phyloP scores from a whole-genome alignment of 2,888 invertebrate genomes.

The Schrankia costaestrigalis region DNA sequence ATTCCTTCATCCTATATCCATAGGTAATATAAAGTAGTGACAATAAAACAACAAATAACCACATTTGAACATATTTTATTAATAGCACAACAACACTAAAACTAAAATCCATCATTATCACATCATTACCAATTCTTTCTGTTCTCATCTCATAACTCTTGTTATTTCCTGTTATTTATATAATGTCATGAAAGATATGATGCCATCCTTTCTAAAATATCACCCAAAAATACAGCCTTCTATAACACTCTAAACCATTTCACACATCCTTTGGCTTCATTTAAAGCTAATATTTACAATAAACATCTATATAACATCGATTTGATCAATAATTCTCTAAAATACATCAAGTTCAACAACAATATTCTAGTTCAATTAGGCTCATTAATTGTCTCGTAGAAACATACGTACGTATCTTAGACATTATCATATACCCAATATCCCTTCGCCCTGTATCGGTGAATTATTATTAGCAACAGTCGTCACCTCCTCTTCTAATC shows the following conservation, averaged over 20 bases:
- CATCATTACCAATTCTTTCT: constrained; percentile 64
- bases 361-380: constrained; percentile 71
- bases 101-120: constrained; percentile 69
- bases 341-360: constrained; percentile 79
- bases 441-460: constrained; percentile 46
- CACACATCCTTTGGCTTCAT: constrained; percentile 57
- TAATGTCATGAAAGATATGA: constrained; percentile 72
- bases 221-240: constrained; percentile 80
- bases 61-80: constrained; percentile 78
- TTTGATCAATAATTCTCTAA: constrained; percentile 78
- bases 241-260: constrained; percentile 70
- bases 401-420: constrained; percentile 58
- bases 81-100: constrained; percentile 80
- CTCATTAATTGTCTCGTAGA: constrained; percentile 60
- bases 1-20: background rate
- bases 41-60: constrained; percentile 46
- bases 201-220: constrained; percentile 71
- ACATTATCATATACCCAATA: constrained; percentile 37
- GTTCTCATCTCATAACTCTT: constrained; percentile 28
- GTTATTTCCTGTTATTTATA: constrained; percentile 47
- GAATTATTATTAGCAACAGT: constrained; percentile 18
- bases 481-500: constrained; percentile 16
- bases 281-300: constrained; percentile 74
- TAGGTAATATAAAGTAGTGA: background rate
- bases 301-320: constrained; percentile 81